Percentiles rank a stretch among this genome's conserved stretches.
These are phyloP conservation scores for Choreutis nemorana DNA, from an alignment of 2,888 invertebrate genomes.

Conservation along the genomic window DNA sequence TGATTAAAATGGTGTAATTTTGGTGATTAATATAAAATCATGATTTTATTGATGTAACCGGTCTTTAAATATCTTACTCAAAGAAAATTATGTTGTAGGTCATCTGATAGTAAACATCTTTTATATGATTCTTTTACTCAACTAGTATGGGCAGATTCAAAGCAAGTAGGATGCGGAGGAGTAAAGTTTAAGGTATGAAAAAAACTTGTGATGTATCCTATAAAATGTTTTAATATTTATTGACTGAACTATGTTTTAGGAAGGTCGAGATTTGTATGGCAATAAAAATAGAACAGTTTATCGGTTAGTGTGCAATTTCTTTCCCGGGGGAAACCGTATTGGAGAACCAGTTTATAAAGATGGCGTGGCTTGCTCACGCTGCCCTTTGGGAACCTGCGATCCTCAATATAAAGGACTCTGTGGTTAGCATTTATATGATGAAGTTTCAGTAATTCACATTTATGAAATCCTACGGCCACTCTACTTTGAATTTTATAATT, in stretches of 20 bases:
- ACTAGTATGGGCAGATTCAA: conserved; percentile 41
- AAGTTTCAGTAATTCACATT: no score
- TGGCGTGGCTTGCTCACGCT: conserved; percentile 37
- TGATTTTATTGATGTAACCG: no score
- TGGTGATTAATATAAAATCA: no score
- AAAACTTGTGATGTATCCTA: background rate
- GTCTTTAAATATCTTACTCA: no score
- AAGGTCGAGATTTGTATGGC: conserved; percentile 15
- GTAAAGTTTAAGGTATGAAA: conserved; percentile 41
- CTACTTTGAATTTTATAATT: no score
- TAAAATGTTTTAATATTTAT: background rate
- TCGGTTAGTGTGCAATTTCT: conserved; percentile 50
- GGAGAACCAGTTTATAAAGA: conserved; percentile 30
- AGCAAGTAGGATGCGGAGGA: conserved; percentile 44
- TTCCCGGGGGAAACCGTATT: conserved; percentile 34
- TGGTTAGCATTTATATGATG: no score
- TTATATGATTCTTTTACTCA: conserved; percentile 55
- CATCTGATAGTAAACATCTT: no score
- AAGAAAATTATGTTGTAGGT: no score
- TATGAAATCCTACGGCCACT: no score
- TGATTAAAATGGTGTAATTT: no score
- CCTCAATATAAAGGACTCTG: conserved; percentile 27
- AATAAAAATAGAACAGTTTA: conserved; percentile 31
- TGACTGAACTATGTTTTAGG: conserved; percentile 17
- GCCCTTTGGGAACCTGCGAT: conserved; percentile 29